phyloP scores from a whole-genome alignment of 1,140 invertebrate genomes.

The Delia radicum region DNA sequence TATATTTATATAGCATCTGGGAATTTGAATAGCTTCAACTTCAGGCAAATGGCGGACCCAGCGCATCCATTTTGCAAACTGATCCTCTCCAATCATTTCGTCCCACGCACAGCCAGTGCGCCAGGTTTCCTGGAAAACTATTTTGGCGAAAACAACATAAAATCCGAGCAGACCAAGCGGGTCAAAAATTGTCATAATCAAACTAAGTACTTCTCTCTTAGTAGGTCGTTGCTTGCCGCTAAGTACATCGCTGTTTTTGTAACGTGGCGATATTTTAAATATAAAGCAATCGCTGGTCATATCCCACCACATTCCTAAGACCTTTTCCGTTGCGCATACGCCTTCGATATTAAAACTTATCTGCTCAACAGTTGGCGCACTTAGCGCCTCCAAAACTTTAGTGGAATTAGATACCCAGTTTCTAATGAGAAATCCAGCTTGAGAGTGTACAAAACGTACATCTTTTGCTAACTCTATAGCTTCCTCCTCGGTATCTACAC shows the following conservation, averaged over 20 bases:
- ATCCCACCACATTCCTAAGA: not conserved
- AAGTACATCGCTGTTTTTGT: not conserved
- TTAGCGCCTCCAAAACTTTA: not conserved
- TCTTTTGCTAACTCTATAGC: conserved; percentile 24
- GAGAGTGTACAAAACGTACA: not conserved
- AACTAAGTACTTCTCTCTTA: conserved; percentile 2
- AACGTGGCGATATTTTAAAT: not conserved
- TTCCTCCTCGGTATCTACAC: conserved; percentile 29
- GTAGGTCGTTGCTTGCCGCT: not conserved
- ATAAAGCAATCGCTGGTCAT: not conserved
- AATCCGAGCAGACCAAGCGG: conserved; percentile 49
- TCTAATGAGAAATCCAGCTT: not conserved
- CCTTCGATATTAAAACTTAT: not conserved
- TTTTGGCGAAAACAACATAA: conserved; percentile 47
- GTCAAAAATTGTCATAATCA: conserved; percentile 48
- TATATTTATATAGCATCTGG: not conserved
- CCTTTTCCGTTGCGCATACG: not conserved
- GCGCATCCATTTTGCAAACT: not conserved
- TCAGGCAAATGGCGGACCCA: not conserved
- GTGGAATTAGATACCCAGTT: not conserved
- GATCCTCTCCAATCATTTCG: not conserved
- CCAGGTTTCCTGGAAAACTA: conserved; percentile 53
- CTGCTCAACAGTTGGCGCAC: not conserved
- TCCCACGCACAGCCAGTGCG: conserved; percentile 31
- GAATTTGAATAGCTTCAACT: not conserved